These are phyloP conservation scores for Nymphicus hollandicus DNA, from an alignment of 2,113 vertebrate genomes.

Conservation along the genomic window DNA sequence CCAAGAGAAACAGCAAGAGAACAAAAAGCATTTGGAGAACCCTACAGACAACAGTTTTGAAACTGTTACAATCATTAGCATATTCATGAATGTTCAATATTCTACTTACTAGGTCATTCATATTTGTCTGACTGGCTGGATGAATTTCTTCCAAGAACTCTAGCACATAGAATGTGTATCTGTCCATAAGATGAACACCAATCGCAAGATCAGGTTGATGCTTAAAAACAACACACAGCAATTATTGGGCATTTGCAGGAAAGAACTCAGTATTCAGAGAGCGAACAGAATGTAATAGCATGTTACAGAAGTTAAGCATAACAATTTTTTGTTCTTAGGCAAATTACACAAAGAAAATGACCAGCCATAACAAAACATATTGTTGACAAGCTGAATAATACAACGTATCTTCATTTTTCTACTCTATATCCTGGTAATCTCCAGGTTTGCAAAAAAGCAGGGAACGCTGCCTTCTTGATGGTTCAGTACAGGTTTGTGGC, in stretches of 20 bases:
- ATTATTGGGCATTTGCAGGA: neutral
- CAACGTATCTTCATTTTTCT: neutral
- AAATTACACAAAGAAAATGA: neutral
- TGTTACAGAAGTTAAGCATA: neutral
- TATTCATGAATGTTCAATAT: neutral
- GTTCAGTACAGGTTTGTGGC: neutral
- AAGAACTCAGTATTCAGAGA: neutral
- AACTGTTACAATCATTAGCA: neutral
- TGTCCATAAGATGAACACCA: conserved; percentile 97
- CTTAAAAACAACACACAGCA: conserved; percentile 68
- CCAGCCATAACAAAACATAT: neutral
- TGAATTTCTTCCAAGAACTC: conserved; percentile 98
- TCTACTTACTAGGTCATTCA: conserved; percentile 91
- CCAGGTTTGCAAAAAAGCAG: neutral
- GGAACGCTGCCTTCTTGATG: neutral
- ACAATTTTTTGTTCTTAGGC: neutral
- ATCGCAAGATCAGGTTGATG: conserved; percentile 97
- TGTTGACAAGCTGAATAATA: neutral
- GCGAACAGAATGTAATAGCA: neutral
- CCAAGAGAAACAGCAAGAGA: neutral
- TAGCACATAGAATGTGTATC: conserved; percentile 96
- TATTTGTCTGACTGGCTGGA: conserved; percentile 92
- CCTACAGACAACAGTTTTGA: neutral
- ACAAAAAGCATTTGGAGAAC: neutral
- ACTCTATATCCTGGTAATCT: neutral